Evolutionary conservation across 2,888 invertebrate genomes (phyloP).

Genomic region (Trachelus iudaicus): DNA sequence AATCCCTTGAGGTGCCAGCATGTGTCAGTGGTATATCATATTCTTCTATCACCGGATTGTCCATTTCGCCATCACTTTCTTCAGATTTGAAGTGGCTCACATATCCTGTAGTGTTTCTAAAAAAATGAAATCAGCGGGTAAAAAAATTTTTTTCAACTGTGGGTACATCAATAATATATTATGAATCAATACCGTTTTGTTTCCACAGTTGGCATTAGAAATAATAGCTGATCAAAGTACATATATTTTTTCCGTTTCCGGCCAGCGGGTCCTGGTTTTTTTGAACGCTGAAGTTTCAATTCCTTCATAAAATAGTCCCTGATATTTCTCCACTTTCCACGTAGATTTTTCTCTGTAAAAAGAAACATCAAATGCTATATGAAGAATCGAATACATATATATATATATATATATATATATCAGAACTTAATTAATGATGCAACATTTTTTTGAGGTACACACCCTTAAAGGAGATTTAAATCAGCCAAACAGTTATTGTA

Average conservation of each 20-base stretch:
- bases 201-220: conserved; percentile 55
- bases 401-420: not conserved
- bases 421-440: not conserved
- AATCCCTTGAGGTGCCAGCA: conserved; percentile 33
- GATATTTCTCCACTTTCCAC: conserved; percentile 59
- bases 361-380: not conserved
- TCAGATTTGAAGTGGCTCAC: conserved; percentile 41
- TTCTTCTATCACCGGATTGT: conserved; percentile 50
- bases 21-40: conserved; percentile 46
- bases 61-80: conserved; percentile 46
- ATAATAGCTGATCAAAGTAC: conserved; percentile 54
- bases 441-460: not conserved
- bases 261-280: conserved; percentile 33
- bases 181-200: conserved; percentile 42
- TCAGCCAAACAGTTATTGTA: not conserved
- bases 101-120: not conserved
- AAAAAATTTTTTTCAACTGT: not conserved
- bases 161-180: not conserved
- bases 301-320: conserved; percentile 61
- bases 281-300: conserved; percentile 46
- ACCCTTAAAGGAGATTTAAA: not conserved
- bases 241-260: conserved; percentile 55
- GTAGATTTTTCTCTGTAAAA: conserved; percentile 53
- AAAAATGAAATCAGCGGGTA: not conserved
- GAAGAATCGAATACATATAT: not conserved